phyloP scores from a whole-genome alignment of 2,113 vertebrate species.

The Perca schrenkii region DNA sequence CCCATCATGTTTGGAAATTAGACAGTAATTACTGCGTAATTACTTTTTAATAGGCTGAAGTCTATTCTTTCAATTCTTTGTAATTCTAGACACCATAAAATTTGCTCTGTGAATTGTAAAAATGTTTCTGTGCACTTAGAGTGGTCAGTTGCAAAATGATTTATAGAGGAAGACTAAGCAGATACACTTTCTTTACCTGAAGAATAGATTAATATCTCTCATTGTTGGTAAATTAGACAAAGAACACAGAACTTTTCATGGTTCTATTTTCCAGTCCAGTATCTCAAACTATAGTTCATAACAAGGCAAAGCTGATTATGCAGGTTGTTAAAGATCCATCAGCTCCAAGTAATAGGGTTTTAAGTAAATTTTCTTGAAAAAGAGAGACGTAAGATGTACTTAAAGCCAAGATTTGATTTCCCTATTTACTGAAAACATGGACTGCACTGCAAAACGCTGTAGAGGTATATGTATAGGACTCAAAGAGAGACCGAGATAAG shows the following conservation, averaged over 20 bases:
- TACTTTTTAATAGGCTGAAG: conserved; percentile 40
- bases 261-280: conserved; percentile 1
- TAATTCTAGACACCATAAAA: conserved; percentile 11
- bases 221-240: neutral
- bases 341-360: conserved; percentile 7
- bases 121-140: neutral
- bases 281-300: neutral
- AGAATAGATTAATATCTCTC: conserved; percentile 1
- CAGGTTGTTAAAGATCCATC: conserved; percentile 12
- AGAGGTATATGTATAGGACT: conserved; percentile 18
- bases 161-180: neutral
- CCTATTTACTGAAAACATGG: neutral
- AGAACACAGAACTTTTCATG: neutral
- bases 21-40: conserved; percentile 47
- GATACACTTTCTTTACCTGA: neutral
- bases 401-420: conserved; percentile 26
- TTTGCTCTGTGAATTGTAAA: neutral
- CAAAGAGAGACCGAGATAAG: conserved; percentile 17
- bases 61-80: conserved; percentile 5
- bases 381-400: conserved; percentile 9
- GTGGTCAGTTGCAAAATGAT: neutral
- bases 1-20: conserved; percentile 38
- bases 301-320: conserved; percentile 9
- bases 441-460: neutral
- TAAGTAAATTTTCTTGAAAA: conserved; percentile 12